A percentile compares a stretch with the other conserved stretches of the same genome.
These are phyloP conservation scores for Pherbina coryleti DNA, from an alignment of 2,888 invertebrate species.

Conservation along the genomic window DNA sequence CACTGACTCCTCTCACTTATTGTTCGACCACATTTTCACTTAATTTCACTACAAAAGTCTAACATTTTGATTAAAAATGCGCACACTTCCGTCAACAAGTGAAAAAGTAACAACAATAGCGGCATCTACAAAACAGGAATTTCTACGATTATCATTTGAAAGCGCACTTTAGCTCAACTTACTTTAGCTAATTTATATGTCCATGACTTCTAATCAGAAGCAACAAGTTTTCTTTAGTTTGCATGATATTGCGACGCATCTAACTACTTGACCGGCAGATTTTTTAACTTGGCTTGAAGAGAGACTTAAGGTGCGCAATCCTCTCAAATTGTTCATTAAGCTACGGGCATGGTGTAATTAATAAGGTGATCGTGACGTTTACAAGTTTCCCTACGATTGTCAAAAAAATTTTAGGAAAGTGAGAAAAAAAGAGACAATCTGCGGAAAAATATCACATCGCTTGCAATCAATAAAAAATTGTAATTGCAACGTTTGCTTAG, in stretches of 20 bases:
- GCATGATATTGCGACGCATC: not conserved
- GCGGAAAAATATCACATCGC: no score
- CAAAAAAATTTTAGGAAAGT: no score
- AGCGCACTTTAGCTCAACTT: not conserved
- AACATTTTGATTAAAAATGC: constrained; percentile 2
- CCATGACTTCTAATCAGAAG: not conserved
- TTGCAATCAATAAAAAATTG: no score
- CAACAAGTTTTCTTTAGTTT: not conserved
- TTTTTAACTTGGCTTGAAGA: no score
- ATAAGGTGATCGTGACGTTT: no score
- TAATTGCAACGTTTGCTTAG: no score
- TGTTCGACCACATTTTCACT: not conserved
- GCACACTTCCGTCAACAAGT: constrained; percentile 12
- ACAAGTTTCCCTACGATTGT: no score
- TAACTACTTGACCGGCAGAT: not conserved
- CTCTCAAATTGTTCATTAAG: not conserved
- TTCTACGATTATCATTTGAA: not conserved
- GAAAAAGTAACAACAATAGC: not conserved
- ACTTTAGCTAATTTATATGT: not conserved
- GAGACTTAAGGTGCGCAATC: not conserved
- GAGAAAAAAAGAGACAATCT: no score
- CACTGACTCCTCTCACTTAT: not conserved
- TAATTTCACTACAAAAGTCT: not conserved
- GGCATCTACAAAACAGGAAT: not conserved
- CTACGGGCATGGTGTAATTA: no score